Evolutionary conservation across 1,140 invertebrate genomes (phyloP), one percentile per base, ranked within the genome.

Genomic region (Calephelis nemesis): DNA sequence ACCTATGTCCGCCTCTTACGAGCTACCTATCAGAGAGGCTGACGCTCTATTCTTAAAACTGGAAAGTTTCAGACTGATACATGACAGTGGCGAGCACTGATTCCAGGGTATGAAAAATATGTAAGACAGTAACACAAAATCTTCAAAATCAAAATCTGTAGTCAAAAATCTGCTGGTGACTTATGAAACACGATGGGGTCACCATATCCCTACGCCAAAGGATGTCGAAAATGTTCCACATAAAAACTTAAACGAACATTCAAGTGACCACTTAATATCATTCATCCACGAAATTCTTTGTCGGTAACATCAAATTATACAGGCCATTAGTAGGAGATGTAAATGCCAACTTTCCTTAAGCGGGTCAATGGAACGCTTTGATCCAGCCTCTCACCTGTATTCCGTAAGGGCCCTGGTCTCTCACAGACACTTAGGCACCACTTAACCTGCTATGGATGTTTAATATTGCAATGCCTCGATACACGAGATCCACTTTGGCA

Each of bases 321-420:
- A 15, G 52, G 68, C 70, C 47, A 40, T 15, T 74, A 58, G 73
- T 72, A 76, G 71, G 62, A 69, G 72, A 58, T 65, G 63, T 70
- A 71, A 75, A 75, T 75, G 69, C 71, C 71, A 73, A 77, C 68
- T 74, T 71, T 60, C 81, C 80, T 77, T 79, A 87, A 88, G 81
- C 76, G 80, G 85, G 84, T 90, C 87, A 87, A 88, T 87, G 80
- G 76, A 79, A 81, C 78, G 75, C 85, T 90, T 88, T 88, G 86
- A 88, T 85, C 83, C 76, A 77, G 69, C 67, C 82, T 73, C 84
- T 84, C 75, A 84, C 83, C 83, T 87, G 81, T 79, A 81, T 77
- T 75, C 75, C 72, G 76, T 71, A 71, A 84, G 81, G 72, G 75
- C 71, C 64, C 76, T 76, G 77, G 75, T 82, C 78, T 84, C 83